These are phyloP conservation scores for Pachyramphus minor DNA, from an alignment of 2,113 vertebrate species.

Conservation along the genomic window DNA sequence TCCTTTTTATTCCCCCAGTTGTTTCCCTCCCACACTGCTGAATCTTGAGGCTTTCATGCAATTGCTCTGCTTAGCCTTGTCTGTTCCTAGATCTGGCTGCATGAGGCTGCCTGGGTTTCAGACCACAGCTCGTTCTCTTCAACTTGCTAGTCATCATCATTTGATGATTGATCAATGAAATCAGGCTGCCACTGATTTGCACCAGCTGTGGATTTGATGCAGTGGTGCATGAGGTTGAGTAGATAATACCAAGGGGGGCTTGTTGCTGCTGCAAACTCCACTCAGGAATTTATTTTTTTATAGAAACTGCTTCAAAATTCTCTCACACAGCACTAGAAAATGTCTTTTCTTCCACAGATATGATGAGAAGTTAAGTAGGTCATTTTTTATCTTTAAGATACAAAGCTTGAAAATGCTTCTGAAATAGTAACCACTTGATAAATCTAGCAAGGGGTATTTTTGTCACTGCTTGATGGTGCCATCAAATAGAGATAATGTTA, in stretches of 20 bases:
- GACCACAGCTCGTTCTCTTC: neutral
- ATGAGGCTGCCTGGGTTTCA: neutral
- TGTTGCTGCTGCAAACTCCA: neutral
- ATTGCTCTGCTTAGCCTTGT: neutral
- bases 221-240: neutral
- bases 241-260: neutral
- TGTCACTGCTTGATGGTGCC: neutral
- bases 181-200: neutral
- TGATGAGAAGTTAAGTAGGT: constrained; percentile 14
- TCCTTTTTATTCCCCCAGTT: accelerated
- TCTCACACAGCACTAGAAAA: neutral
- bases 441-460: neutral
- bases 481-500: neutral
- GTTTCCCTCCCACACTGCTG: accelerated
- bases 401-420: neutral
- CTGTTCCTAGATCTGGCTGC: neutral
- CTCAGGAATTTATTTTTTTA: neutral
- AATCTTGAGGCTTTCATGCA: neutral
- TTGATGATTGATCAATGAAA: neutral
- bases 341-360: neutral
- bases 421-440: neutral
- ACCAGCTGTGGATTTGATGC: neutral
- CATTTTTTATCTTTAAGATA: neutral
- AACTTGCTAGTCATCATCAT: neutral
- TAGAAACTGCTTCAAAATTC: neutral